Base-by-base conservation (phyloP, 2,888 invertebrate genomes). In the Cataglyphis cursor region DNA sequence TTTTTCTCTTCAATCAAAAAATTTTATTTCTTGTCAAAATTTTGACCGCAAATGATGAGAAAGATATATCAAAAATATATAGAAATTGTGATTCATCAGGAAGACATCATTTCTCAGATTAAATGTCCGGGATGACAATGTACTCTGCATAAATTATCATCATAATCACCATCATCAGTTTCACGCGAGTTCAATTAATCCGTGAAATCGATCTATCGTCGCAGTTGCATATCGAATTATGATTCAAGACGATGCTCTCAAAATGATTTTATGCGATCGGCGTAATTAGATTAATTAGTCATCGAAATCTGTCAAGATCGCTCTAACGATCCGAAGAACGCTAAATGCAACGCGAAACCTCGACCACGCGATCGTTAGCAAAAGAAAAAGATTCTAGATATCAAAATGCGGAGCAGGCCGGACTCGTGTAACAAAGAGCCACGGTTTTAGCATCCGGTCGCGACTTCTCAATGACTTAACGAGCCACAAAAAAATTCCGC, bases 381-480 rank as follows among this genome's bases (percentile, higher is more conserved):
- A 28, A 78, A 78, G 44, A 51, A 78, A 48, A 70, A 59, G 57
- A 44, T 70, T 44, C 35, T 59, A 59, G 70, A 70, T n/a, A 59
- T 78, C 75, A 18, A 70, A 70, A 70, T 59, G 78, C 76, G 68
- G 68, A 76, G 54, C 70, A 44, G 70, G 41, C 78, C 78, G 59
- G 41, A 44, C 44, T 78, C 70, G 70, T 38, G 59, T 24, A 65
- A 78, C 78, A 78, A 78, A 78, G 78, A 78, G 59, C 70, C 59
- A 78, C 59, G 57, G 57, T 57, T 41, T 68, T 21, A 24, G 68
- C 68, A 78, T 78, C 70, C 48, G 48, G 70, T 70, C 78, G 76
- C 66, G 57, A 15, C 57, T 57, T 59, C 54, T 51, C 78, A 6
- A 70, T 44, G 61, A 59, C 38, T 35, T 66, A 78, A 59, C 70